These are phyloP conservation scores for Augochlorella aurata DNA, from an alignment of 2,888 invertebrate species.

Conservation along the genomic window DNA sequence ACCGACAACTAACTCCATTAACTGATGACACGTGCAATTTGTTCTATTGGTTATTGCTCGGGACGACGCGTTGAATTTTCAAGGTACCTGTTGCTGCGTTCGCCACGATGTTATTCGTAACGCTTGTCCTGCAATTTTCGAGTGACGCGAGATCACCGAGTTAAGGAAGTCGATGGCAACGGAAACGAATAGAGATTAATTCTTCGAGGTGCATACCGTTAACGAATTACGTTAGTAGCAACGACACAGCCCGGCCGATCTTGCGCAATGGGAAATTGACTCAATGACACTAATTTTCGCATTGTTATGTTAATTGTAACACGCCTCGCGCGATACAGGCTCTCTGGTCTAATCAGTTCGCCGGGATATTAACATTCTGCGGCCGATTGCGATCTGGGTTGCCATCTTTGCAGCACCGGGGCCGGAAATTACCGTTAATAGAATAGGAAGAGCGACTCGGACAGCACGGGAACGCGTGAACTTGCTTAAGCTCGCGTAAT, in stretches of 20 bases:
- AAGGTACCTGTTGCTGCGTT: not conserved
- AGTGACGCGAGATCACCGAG: not conserved
- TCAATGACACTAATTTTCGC: slow-evolving; percentile 72
- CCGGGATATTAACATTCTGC: slow-evolving; percentile 39
- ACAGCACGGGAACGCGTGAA: not conserved
- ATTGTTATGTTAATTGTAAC: slow-evolving; percentile 74
- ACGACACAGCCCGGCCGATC: slow-evolving; percentile 31
- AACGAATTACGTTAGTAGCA: slow-evolving; percentile 1
- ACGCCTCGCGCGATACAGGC: slow-evolving; percentile 53
- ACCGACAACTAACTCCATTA: slow-evolving; percentile 24
- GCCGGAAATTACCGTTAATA: slow-evolving; percentile 5
- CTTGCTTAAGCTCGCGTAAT: slow-evolving; percentile 7
- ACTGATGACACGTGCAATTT: not conserved
- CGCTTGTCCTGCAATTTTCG: not conserved
- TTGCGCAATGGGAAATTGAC: slow-evolving; percentile 69
- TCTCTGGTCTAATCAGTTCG: slow-evolving; percentile 59
- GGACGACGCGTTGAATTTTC: not conserved
- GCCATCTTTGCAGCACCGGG: slow-evolving; percentile 2
- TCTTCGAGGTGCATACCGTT: not conserved
- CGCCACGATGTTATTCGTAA: no score
- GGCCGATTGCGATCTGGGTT: slow-evolving; percentile 9
- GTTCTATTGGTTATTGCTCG: not conserved
- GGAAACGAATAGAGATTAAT: not conserved
- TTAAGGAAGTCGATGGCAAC: not conserved
- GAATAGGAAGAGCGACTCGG: slow-evolving; percentile 13